Conservation (phyloP, 2,113 vertebrate species). For the Eudyptes chrysolophus region DNA sequence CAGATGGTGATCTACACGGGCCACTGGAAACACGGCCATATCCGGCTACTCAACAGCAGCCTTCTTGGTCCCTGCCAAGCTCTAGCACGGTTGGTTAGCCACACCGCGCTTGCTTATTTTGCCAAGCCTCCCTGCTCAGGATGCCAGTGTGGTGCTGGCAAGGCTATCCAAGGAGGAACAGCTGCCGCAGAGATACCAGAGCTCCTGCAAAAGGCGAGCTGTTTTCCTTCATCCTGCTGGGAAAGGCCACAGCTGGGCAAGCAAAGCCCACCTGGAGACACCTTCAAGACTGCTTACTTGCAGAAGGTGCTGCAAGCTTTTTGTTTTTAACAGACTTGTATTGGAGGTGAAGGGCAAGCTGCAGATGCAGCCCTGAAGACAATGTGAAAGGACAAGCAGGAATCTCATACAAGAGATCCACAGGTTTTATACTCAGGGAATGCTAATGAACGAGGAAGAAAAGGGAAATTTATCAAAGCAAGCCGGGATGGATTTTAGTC, state of each 20-base stretch:
- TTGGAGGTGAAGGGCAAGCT: neutral
- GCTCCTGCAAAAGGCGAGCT: neutral
- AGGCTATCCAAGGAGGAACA: neutral
- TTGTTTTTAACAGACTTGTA: neutral
- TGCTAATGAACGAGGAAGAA: neutral
- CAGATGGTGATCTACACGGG: neutral
- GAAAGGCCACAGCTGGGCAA: neutral
- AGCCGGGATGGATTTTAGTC: neutral
- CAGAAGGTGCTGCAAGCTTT: neutral
- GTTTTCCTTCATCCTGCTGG: neutral
- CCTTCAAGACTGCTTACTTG: neutral
- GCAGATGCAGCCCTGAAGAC: neutral
- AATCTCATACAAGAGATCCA: neutral
- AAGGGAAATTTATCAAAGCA: neutral
- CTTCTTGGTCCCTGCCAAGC: neutral
- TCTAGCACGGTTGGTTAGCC: neutral
- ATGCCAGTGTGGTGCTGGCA: neutral
- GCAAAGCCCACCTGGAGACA: neutral
- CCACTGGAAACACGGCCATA: neutral
- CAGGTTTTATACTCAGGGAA: neutral
- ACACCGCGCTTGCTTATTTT: rapidly evolving
- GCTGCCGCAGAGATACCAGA: neutral
- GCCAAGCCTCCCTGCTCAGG: neutral
- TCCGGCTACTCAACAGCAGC: neutral
- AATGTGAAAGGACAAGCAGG: neutral